Conservation (phyloP, 2,888 invertebrate species). For the Cryptosula pallasiana region DNA sequence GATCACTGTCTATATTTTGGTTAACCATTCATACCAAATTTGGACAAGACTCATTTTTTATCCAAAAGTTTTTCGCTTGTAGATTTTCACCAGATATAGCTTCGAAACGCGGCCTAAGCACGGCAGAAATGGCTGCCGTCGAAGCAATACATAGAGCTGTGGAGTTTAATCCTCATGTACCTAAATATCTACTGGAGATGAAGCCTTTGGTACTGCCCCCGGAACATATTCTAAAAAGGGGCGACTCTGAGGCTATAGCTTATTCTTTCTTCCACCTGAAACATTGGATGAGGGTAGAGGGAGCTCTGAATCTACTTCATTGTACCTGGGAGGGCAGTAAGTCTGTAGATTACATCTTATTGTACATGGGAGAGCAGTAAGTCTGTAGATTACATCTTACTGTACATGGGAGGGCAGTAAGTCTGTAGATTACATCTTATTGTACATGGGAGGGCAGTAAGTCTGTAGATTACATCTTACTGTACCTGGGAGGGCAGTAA, state of each 20-base stretch:
- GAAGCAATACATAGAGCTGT: conserved; percentile 92
- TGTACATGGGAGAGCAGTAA: no score
- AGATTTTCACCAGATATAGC: conserved; percentile 78
- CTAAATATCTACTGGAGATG: conserved; percentile 90
- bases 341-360: no score
- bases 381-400: no score
- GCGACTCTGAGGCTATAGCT: conserved; percentile 93
- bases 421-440: no score
- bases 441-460: no score
- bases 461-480: no score
- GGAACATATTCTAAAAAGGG: conserved; percentile 90
- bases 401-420: no score
- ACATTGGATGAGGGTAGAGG: conserved; percentile 94
- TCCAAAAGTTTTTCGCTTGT: no score
- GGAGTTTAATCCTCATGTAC: conserved; percentile 96
- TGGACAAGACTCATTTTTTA: background rate
- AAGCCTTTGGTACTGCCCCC: conserved; percentile 91
- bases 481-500: no score
- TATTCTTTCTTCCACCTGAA: conserved; percentile 92
- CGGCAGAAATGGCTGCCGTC: conserved; percentile 85
- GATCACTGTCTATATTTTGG: no score
- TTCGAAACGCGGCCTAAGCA: conserved; percentile 73
- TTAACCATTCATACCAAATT: background rate
- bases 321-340: conserved; percentile 85
- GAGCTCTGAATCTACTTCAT: conserved; percentile 83